These are phyloP conservation scores for Sebastes miniatus DNA, from an alignment of 2,797 vertebrate genomes.

Conservation along the genomic window DNA sequence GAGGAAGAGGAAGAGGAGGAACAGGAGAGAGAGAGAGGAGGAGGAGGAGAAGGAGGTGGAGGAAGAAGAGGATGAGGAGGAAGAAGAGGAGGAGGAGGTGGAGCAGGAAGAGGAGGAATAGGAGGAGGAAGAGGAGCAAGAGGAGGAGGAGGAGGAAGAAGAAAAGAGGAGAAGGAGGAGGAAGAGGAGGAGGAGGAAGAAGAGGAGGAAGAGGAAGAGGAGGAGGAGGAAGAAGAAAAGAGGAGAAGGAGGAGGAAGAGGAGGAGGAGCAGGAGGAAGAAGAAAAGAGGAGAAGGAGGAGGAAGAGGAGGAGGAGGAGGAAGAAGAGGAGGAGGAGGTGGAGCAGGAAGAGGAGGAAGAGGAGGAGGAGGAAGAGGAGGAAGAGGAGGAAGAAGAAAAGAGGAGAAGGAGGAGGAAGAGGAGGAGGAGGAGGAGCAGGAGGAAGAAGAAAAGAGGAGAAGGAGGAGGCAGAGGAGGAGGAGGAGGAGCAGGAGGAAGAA, in stretches of 20 bases:
- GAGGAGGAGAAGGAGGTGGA: too few relatives aligned
- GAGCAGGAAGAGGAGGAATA: accelerated
- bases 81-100: accelerated
- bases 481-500: too few relatives aligned
- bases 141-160: too few relatives aligned
- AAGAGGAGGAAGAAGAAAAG: too few relatives aligned
- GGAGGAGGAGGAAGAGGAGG: neutral
- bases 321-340: neutral
- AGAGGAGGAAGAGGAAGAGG: neutral
- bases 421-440: too few relatives aligned
- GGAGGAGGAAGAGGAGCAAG: accelerated
- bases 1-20: too few relatives aligned
- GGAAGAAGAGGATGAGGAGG: accelerated
- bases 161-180: neutral
- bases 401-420: too few relatives aligned
- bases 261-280: too few relatives aligned
- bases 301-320: neutral
- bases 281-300: constrained; percentile 21
- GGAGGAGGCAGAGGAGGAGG: too few relatives aligned
- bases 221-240: neutral
- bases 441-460: too few relatives aligned
- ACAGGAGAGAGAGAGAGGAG: too few relatives aligned
- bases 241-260: neutral
- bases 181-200: constrained; percentile 60
- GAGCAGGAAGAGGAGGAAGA: neutral